Evolutionary conservation across 2,888 invertebrate species (phyloP).

Genomic region (Agrilus biguttatus): DNA sequence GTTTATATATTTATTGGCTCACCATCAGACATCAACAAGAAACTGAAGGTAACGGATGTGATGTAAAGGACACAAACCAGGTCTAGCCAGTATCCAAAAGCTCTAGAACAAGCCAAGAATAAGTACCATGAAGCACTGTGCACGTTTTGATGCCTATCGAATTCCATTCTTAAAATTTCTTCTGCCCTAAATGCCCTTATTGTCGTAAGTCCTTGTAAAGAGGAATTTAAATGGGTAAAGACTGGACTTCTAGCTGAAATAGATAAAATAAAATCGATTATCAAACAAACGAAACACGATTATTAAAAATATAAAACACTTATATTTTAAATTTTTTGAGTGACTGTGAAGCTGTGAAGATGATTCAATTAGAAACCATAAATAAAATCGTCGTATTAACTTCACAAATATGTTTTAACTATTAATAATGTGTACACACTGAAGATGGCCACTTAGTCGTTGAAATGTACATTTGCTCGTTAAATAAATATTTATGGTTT

Average conservation of each 20-base stretch:
- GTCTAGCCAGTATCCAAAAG: slow-evolving; percentile 63
- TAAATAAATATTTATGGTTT: no score
- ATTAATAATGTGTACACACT: no score
- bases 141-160: slow-evolving; percentile 40
- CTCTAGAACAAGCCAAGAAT: slow-evolving; percentile 43
- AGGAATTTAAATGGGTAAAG: slow-evolving; percentile 56
- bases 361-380: no score
- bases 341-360: no score
- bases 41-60: slow-evolving; percentile 46
- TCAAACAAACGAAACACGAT: no score
- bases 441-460: no score
- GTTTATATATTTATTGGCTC: slow-evolving; percentile 3
- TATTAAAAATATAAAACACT: no score
- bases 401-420: no score
- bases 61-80: slow-evolving; percentile 53
- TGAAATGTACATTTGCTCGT: no score
- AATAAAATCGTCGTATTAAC: no score
- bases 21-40: slow-evolving; percentile 36
- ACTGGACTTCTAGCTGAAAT: slow-evolving; percentile 58
- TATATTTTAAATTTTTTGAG: no score
- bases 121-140: slow-evolving; percentile 62
- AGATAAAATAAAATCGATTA: slow-evolving; percentile 1
- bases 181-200: slow-evolving; percentile 53
- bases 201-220: slow-evolving; percentile 57
- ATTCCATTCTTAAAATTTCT: slow-evolving; percentile 40